These are phyloP conservation scores for Macrochelys suwanniensis DNA, from an alignment of 2,797 vertebrate species.

Conservation along the genomic window DNA sequence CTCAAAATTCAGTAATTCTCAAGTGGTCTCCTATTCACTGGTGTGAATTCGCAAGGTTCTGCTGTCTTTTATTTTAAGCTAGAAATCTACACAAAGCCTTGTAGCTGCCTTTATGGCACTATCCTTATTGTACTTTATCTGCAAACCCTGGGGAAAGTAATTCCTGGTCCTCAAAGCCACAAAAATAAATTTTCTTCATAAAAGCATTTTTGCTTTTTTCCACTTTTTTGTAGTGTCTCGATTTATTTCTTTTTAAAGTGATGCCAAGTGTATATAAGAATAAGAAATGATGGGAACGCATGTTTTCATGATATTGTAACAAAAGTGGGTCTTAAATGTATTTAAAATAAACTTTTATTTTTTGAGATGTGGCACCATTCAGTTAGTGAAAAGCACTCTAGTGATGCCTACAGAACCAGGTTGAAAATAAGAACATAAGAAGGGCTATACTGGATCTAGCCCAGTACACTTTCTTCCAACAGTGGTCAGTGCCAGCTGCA, in stretches of 20 bases:
- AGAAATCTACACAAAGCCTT: conserved; percentile 21
- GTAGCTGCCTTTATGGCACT: conserved; percentile 25
- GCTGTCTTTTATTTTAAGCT: conserved; percentile 47
- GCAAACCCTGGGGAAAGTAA: background rate
- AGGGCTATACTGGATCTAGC: background rate
- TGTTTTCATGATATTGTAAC: background rate
- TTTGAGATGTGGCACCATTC: background rate
- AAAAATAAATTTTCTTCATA: background rate
- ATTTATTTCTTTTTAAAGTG: background rate
- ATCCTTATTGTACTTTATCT: conserved; percentile 38
- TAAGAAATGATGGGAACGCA: background rate
- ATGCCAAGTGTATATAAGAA: background rate
- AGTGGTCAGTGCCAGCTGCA: background rate
- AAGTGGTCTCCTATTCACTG: conserved; percentile 63
- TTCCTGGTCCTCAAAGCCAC: conserved; percentile 12
- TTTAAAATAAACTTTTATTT: background rate
- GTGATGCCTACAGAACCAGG: background rate
- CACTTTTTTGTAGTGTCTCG: background rate
- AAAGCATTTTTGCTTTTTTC: background rate
- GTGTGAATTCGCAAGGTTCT: conserved; percentile 43
- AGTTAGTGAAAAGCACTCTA: background rate
- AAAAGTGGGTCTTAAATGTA: background rate
- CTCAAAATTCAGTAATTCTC: conserved; percentile 54
- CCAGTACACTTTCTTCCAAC: background rate
- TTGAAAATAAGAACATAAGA: background rate